These are phyloP conservation scores for Leucopternis melanops DNA, from an alignment of 2,113 vertebrate genomes.

Conservation along the genomic window DNA sequence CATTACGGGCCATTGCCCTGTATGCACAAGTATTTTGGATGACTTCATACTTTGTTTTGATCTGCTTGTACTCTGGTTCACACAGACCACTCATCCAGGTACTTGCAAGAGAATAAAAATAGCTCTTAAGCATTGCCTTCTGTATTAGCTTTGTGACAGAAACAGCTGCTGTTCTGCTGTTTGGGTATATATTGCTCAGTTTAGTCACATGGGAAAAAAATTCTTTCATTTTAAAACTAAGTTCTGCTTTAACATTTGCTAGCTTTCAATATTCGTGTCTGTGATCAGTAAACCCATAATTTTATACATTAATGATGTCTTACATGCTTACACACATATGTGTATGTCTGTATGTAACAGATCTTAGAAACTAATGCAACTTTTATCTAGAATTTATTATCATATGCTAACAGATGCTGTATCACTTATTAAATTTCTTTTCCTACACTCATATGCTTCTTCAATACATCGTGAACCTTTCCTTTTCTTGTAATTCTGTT, in stretches of 20 bases:
- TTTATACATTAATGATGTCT: not conserved
- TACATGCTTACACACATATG: rapidly evolving
- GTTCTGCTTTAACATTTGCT: not conserved
- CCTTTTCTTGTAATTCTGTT: not conserved
- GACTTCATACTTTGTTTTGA: not conserved
- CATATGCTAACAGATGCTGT: not conserved
- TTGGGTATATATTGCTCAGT: not conserved
- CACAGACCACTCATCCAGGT: not conserved
- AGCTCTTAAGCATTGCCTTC: not conserved
- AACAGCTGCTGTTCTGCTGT: not conserved
- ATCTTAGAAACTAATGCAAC: not conserved
- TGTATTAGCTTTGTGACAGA: constrained; percentile 3
- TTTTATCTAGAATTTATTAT: not conserved
- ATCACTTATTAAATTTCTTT: not conserved
- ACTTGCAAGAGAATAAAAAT: constrained; percentile 1
- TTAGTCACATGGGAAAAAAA: not conserved
- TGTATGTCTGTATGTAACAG: not conserved
- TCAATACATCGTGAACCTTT: not conserved
- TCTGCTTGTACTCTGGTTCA: not conserved
- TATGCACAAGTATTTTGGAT: not conserved
- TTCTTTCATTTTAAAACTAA: not conserved
- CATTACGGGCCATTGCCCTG: not conserved
- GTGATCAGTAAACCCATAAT: not conserved
- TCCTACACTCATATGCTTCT: not conserved
- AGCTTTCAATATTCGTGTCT: not conserved